Percentiles rank a stretch among this genome's conserved stretches.
Evolutionary conservation across 2,797 vertebrate genomes (phyloP).

Genomic region (Etheostoma perlongum): DNA sequence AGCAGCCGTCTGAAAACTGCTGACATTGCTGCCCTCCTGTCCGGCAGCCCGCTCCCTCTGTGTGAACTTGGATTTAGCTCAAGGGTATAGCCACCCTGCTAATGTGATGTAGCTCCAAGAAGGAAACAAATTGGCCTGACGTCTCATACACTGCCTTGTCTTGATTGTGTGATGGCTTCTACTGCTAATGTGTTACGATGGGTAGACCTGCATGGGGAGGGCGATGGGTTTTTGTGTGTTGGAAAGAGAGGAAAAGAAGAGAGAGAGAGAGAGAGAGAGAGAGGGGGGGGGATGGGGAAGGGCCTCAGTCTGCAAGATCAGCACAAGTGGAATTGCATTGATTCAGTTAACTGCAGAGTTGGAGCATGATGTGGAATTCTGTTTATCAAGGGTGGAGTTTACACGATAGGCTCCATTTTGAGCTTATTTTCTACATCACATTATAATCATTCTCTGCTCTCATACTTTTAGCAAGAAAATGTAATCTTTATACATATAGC

Average conservation of each 20-base stretch:
- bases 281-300: conserved; percentile 75
- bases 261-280: conserved; percentile 27
- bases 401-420: conserved; percentile 77
- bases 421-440: conserved; percentile 70
- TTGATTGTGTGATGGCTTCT: conserved; percentile 86
- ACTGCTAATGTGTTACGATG: conserved; percentile 85
- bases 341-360: conserved; percentile 87
- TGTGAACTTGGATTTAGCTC: conserved; percentile 87
- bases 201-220: conserved; percentile 75
- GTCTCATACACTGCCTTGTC: conserved; percentile 83
- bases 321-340: conserved; percentile 88
- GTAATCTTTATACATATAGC: conserved; percentile 10
- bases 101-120: conserved; percentile 84
- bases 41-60: conserved; percentile 74
- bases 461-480: conserved; percentile 44
- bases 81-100: conserved; percentile 84
- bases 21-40: conserved; percentile 82
- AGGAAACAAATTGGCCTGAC: conserved; percentile 86
- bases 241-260: conserved; percentile 14
- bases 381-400: conserved; percentile 85
- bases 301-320: conserved; percentile 86
- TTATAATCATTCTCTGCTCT: conserved; percentile 67
- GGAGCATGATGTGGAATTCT: conserved; percentile 86
- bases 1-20: conserved; percentile 82
- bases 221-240: conserved; percentile 59